These are phyloP conservation scores for Drusus annulatus DNA, from an alignment of 1,140 invertebrate genomes.

Conservation along the genomic window DNA sequence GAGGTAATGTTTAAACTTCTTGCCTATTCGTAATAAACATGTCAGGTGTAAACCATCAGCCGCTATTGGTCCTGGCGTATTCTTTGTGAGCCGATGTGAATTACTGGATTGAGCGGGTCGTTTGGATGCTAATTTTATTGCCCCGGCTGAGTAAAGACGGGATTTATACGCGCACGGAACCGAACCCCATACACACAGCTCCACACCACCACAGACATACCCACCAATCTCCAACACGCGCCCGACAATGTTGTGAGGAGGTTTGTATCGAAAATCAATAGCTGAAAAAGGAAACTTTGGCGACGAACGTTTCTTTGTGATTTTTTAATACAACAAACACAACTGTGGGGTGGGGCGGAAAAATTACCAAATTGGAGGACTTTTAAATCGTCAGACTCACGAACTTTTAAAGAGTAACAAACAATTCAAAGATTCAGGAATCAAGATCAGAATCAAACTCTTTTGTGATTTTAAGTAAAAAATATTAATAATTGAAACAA, in stretches of 20 bases:
- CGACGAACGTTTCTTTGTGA: constrained; percentile 24
- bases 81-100: constrained; percentile 58
- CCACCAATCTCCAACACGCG: not conserved
- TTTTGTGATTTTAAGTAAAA: no score
- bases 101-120: constrained; percentile 58
- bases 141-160: constrained; percentile 54
- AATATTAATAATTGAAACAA: no score
- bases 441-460: no score
- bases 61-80: constrained; percentile 53
- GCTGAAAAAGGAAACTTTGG: constrained; percentile 39
- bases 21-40: constrained; percentile 59
- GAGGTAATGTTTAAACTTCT: constrained; percentile 55
- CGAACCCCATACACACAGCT: constrained; percentile 10
- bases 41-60: constrained; percentile 57
- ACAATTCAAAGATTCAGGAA: no score
- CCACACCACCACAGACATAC: not conserved
- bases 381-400: no score
- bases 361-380: no score
- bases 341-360: not conserved
- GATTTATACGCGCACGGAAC: constrained; percentile 55
- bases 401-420: no score
- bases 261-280: constrained; percentile 59
- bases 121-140: constrained; percentile 60
- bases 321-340: constrained; percentile 7
- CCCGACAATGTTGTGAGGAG: constrained; percentile 26